These are phyloP conservation scores for Drosophila melanosoma DNA, from an alignment of 2,888 invertebrate species.

Conservation along the genomic window DNA sequence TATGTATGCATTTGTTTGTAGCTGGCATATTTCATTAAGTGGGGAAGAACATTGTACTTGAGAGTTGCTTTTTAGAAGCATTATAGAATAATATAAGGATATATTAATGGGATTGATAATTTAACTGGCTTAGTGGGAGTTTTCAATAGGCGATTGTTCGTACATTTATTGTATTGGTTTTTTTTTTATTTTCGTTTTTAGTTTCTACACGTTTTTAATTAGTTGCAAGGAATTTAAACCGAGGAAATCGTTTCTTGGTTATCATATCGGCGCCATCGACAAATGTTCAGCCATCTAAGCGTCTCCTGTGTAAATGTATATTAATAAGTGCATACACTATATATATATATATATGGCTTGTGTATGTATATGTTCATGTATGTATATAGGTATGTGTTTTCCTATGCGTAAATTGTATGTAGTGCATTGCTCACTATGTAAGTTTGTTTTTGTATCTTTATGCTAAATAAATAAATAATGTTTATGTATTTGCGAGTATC, in stretches of 20 bases:
- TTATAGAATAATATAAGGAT: conserved; percentile 3
- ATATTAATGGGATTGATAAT: conserved; percentile 15
- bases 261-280: conserved; percentile 47
- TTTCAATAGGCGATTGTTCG: conserved; percentile 69
- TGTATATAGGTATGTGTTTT: conserved; percentile 34
- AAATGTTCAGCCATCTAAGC: conserved; percentile 29
- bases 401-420: conserved; percentile 41
- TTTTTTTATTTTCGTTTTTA: conserved; percentile 33
- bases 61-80: conserved; percentile 37
- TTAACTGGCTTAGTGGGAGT: conserved; percentile 50
- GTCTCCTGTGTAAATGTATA: conserved; percentile 19
- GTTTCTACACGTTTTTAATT: conserved; percentile 26
- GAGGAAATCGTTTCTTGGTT: conserved; percentile 43
- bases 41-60: conserved; percentile 72
- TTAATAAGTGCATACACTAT: conserved; percentile 13
- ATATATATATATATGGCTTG: conserved; percentile 5
- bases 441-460: conserved; percentile 45
- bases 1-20: conserved; percentile 26
- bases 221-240: conserved; percentile 51
- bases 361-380: conserved; percentile 33
- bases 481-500: conserved; percentile 34
- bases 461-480: conserved; percentile 46
- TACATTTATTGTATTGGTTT: conserved; percentile 64
- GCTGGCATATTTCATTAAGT: conserved; percentile 48
- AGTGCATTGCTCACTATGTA: conserved; percentile 65